Conservation (phyloP, 2,797 vertebrate genomes). For the Taeniopygia guttata region DNA sequence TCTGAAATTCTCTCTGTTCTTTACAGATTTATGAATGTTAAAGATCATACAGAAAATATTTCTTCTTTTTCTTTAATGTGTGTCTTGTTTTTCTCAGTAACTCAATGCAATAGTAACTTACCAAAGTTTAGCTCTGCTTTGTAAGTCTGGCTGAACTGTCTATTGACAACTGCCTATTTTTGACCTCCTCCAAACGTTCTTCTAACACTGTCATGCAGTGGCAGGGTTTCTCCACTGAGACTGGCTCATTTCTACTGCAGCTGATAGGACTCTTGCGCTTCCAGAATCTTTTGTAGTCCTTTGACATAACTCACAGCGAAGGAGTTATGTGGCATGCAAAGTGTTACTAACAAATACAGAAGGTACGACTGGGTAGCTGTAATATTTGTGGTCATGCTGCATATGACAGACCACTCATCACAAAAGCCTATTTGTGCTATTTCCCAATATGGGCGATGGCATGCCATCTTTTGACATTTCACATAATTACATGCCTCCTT, state of each 20-base stretch:
- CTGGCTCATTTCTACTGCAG: not conserved
- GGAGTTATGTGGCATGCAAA: not conserved
- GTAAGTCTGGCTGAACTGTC: not conserved
- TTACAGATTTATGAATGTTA: not conserved
- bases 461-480: not conserved
- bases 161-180: not conserved
- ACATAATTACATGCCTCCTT: not conserved
- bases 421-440: not conserved
- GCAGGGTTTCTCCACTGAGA: not conserved
- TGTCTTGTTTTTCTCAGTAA: not conserved
- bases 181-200: not conserved
- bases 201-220: not conserved
- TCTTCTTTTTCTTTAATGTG: not conserved
- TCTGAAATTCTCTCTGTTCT: constrained; percentile 34
- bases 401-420: not conserved
- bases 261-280: not conserved
- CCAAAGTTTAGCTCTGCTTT: not conserved
- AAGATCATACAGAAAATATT: not conserved
- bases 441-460: not conserved
- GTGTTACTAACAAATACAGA: not conserved
- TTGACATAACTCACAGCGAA: not conserved
- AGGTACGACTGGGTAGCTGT: not conserved
- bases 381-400: not conserved
- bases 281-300: not conserved
- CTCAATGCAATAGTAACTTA: not conserved